Evolutionary conservation across 2,113 vertebrate species (phyloP), one percentile per base, ranked within the genome.

Genomic region (Leucopsar rothschildi): DNA sequence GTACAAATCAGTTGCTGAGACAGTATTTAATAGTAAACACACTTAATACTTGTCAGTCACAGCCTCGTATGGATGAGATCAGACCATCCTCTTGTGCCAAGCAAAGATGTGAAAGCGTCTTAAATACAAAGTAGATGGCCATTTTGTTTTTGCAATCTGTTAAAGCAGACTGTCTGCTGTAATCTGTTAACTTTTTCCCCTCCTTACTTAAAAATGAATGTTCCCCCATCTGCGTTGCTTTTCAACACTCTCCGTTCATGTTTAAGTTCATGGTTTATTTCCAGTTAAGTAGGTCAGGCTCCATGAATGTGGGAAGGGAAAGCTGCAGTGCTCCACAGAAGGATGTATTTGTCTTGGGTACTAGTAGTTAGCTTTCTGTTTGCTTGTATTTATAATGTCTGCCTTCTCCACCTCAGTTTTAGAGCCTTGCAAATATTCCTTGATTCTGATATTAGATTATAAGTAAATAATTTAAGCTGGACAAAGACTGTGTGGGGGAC

Each of bases 71-170:
- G 90, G 94, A 88, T 97, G 93, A 96, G 90, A 95, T 94, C 87
- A 96, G 93, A 94, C 87, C 78, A 29, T 83, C 31, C 68, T 94
- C 75, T 90, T 78, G 94, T 95, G 94, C 93, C 93, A 96, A 92
- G 85, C 79, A 71, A 47, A 93, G 90, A 97, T 90, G 68, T 66
- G 94, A 94, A 86, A 88, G 90, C 71, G 66, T 92, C 85, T 71
- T 73, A 88, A 94, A 81, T 71, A 83, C 87, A 45, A 87, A 94
- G 82, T 85, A 88, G 94, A 95, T 95, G 90, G 93, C 92, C 95
- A 96, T 93, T 96, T 96, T 91, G 84, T 92, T 95, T 77, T 76
- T 79, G 69, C 95, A 95, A 94, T 97, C 96, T 97, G 95, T 95
- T 91, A 80, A 90, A 94, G 66, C 95, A 96, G 91, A 64, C 91